Base-by-base conservation (phyloP, 2,113 vertebrate genomes). In the Polypterus bichir region DNA sequence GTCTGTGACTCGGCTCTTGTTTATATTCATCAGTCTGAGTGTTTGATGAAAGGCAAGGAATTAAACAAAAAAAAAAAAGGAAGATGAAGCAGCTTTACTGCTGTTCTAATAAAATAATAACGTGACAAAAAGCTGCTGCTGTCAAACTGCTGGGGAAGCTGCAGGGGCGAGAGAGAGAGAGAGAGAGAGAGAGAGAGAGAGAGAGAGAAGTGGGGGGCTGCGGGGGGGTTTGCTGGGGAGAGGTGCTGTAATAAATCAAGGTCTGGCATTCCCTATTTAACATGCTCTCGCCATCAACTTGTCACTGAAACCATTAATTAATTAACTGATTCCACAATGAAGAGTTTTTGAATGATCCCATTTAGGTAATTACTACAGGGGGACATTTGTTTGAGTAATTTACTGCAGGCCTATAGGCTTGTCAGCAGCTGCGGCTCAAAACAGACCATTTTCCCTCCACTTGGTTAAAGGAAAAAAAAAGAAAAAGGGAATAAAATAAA, bases 241-340 rank as follows among this genome's bases (percentile, higher is more conserved):
- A 76, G 75, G 73, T 84, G 85, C 88, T 79, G 87, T 78, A 82
- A 93, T 97, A 93, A 92, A 93, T 97, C 93, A 97, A 86, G 82
- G 88, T 87, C 83, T 74, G 76, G 87, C 78, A 81, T 88, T 88
- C 86, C 88, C 92, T 89, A 92, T 95, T 93, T 95, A 94, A 92
- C 92, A 91, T 91, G 90, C 91, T 92, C 91, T 89, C 86, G 85
- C 88, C 84, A 82, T 88, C 78, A 87, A 91, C 88, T 91, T 93
- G 92, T 94, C 92, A 94, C 88, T 87, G 92, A 94, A 97, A 97
- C 93, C 92, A 88, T 92, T 94, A 94, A 97, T 95, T 97, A 95
- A 97, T 97, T 93, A 96, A 92, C 91, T 93, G 90, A 92, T 92
- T 91, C 91, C 63, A 84, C 91, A 88, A 94, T 94, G 92, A 93